Evolutionary conservation across 1,140 invertebrate species (phyloP), one percentile per base, ranked within the genome.

Genomic region (Drosophila nebulosa): DNA sequence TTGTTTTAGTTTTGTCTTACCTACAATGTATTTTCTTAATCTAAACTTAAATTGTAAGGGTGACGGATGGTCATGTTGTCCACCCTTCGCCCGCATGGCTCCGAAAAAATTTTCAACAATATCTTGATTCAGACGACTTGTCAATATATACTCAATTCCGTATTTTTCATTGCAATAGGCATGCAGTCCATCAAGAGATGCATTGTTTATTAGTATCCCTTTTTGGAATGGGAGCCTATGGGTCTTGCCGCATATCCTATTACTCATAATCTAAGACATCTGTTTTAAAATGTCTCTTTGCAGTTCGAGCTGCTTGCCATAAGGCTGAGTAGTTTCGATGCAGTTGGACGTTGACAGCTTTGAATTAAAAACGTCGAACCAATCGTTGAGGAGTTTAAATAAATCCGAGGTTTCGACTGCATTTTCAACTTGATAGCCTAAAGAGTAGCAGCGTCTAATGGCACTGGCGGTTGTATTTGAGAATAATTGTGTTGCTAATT

Each of bases 401-500:
- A 39, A 39, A 39, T 39, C 36, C 1, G 36, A 14, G 36, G 36
- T 39, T 39, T 39, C 36, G 36, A 39, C 36, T 39, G 36, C 36
- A 39, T 68, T 73, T 12, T 63, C 14, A n/a, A 55, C 6, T 3
- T 51, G 26, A 56, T 56, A 22, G 10, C 53, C 53, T 26, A 56
- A 30, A 9, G 26, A 12, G 21, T 52, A 53, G 16, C 64, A 59
- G 2, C 56, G 42, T 35, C 51, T 60, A 4, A 50, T 24, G 53
- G 21, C 30, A 30, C 30, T n/a, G n/a, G n/a, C n/a, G n/a, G n/a
- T 30, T 30, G 30, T 30, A 30, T 30, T 30, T 1, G 64, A 67
- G 18, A 60, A 60, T 9, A 69, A 27, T 56, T 69, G 66, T 10
- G 53, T 39, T 24, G 59, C 60, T 32, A 39, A 39, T 39, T 1